Evolutionary conservation across 1,140 invertebrate genomes (phyloP).

Genomic region (Trachymyrmex cornetzi): DNA sequence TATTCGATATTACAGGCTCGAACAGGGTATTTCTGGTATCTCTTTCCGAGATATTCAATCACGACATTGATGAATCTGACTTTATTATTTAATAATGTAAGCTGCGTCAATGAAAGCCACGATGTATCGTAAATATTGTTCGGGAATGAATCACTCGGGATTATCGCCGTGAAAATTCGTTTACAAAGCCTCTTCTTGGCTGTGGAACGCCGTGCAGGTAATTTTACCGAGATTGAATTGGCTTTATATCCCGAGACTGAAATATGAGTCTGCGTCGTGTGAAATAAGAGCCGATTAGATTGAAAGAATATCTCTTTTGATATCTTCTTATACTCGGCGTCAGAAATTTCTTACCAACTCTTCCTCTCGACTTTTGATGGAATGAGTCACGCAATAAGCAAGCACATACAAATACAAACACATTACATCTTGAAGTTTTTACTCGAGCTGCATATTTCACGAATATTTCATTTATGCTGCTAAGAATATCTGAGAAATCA

Average conservation of each 20-base stretch:
- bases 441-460: background rate
- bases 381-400: slow-evolving; percentile 39
- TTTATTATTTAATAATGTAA: slow-evolving; percentile 47
- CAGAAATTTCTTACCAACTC: slow-evolving; percentile 32
- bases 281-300: slow-evolving; percentile 84
- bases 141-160: slow-evolving; percentile 78
- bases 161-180: slow-evolving; percentile 81
- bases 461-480: slow-evolving; percentile 10
- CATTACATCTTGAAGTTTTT: background rate
- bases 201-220: slow-evolving; percentile 74
- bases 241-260: slow-evolving; percentile 79
- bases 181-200: slow-evolving; percentile 70
- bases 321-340: slow-evolving; percentile 78
- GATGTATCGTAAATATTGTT: slow-evolving; percentile 68
- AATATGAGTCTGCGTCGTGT: slow-evolving; percentile 82
- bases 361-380: slow-evolving; percentile 23
- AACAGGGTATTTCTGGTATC: background rate
- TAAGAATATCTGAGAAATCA: background rate
- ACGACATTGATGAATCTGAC: slow-evolving; percentile 51
- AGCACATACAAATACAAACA: slow-evolving; percentile 2
- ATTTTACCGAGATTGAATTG: slow-evolving; percentile 84
- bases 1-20: slow-evolving; percentile 8
- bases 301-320: slow-evolving; percentile 82
- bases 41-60: slow-evolving; percentile 4
- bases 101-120: slow-evolving; percentile 28